Conservation (phyloP, 2,113 vertebrate genomes). For the Ictalurus furcatus region DNA sequence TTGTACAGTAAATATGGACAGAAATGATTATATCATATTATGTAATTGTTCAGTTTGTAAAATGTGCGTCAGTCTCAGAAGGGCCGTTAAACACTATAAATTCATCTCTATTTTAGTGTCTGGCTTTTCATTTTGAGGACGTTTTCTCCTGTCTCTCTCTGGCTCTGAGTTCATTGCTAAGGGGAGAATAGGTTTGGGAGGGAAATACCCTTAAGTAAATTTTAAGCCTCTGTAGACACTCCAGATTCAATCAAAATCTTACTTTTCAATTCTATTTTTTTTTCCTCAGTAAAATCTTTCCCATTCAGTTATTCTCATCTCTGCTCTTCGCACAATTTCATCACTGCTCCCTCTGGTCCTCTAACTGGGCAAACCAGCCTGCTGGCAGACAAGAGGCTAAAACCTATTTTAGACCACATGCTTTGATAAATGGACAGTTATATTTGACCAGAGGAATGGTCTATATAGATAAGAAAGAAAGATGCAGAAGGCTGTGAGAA, state of each 20-base stretch:
- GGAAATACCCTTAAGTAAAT: slow-evolving; percentile 71
- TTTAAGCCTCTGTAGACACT: slow-evolving; percentile 69
- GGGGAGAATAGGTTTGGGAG: slow-evolving; percentile 43
- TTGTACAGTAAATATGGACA: slow-evolving; percentile 31
- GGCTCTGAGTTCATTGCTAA: slow-evolving; percentile 69
- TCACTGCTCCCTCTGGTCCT: slow-evolving; percentile 37
- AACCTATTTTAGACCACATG: neutral
- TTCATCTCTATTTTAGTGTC: slow-evolving; percentile 47
- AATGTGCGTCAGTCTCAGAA: slow-evolving; percentile 34
- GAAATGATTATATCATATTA: slow-evolving; percentile 47
- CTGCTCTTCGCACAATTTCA: slow-evolving; percentile 48
- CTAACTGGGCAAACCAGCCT: slow-evolving; percentile 19
- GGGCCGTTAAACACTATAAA: slow-evolving; percentile 33
- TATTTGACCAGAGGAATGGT: slow-evolving; percentile 21
- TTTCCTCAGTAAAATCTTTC: slow-evolving; percentile 55
- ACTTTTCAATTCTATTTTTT: slow-evolving; percentile 68
- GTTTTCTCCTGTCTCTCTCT: slow-evolving; percentile 64
- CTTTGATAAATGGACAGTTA: slow-evolving; percentile 18
- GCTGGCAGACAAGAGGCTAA: slow-evolving; percentile 23
- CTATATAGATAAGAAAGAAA: slow-evolving; percentile 6
- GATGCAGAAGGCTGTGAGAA: neutral
- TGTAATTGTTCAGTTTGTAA: slow-evolving; percentile 43
- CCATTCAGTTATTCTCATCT: slow-evolving; percentile 24
- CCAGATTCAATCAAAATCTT: slow-evolving; percentile 74
- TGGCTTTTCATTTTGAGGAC: slow-evolving; percentile 67